A percentile compares a stretch with the other conserved stretches of the same genome.
Conservation (phyloP, 2,113 vertebrate species). For the Chaenogobius annularis region DNA sequence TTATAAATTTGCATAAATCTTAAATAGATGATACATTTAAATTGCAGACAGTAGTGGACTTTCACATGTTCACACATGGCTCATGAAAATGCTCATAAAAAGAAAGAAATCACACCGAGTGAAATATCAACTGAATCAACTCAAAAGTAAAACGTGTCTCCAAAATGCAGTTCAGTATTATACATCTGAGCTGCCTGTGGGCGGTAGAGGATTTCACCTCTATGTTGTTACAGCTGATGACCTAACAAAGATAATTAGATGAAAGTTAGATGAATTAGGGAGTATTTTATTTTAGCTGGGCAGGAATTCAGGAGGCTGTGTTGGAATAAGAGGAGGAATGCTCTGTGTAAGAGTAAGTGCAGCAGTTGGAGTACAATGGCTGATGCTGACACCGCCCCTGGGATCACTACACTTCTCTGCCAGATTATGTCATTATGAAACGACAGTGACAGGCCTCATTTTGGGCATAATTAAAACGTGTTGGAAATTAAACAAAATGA, state of each 20-base stretch:
- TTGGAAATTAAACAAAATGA: slow-evolving; percentile 48
- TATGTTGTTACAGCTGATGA: slow-evolving; percentile 60
- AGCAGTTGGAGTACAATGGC: slow-evolving; percentile 48
- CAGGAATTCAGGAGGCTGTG: slow-evolving; percentile 72
- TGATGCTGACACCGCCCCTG: slow-evolving; percentile 48
- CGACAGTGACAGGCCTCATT: slow-evolving; percentile 63
- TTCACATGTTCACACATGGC: too few species aligned
- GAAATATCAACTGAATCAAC: neutral
- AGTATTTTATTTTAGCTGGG: slow-evolving; percentile 63
- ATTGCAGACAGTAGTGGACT: too few species aligned
- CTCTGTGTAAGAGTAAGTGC: slow-evolving; percentile 64
- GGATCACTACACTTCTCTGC: slow-evolving; percentile 42
- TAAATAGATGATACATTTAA: too few species aligned
- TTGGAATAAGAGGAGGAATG: slow-evolving; percentile 67
- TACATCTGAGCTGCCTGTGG: slow-evolving; percentile 6
- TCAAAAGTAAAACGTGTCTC: neutral
- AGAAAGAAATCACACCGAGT: neutral
- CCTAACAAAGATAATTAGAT: slow-evolving; percentile 28
- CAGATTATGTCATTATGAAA: slow-evolving; percentile 56
- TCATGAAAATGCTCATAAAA: too few species aligned
- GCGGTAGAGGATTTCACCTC: slow-evolving; percentile 30
- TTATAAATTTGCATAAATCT: too few species aligned
- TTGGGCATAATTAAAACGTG: slow-evolving; percentile 60
- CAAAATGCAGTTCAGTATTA: neutral
- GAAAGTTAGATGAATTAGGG: slow-evolving; percentile 32